Conservation (phyloP, 1,140 invertebrate species). For the Rhynchophorus ferrugineus region DNA sequence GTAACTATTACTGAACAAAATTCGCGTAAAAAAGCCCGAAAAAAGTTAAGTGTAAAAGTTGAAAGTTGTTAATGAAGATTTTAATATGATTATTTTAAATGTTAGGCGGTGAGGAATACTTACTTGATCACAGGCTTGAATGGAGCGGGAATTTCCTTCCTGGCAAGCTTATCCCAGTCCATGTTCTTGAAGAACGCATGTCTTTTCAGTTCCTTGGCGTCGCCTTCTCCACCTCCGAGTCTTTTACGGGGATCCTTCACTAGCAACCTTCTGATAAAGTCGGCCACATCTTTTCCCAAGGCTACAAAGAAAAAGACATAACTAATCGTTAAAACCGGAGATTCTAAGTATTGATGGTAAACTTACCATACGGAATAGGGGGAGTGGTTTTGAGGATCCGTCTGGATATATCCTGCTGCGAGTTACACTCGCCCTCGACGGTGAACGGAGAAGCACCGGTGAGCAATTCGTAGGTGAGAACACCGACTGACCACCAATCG, state of each 20-base stretch:
- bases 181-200: slow-evolving; percentile 76
- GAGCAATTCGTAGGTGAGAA: slow-evolving; percentile 92
- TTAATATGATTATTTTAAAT: too few species aligned
- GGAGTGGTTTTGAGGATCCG: slow-evolving; percentile 82
- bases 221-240: slow-evolving; percentile 71
- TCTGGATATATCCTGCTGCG: slow-evolving; percentile 87
- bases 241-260: slow-evolving; percentile 82
- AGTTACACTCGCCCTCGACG: slow-evolving; percentile 85
- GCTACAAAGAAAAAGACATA: slow-evolving; percentile 33
- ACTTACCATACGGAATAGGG: slow-evolving; percentile 65
- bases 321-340: too few species aligned
- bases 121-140: slow-evolving; percentile 70
- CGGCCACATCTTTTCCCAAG: slow-evolving; percentile 51
- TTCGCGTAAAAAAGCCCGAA: too few species aligned
- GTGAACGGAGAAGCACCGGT: slow-evolving; percentile 97
- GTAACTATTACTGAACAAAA: too few species aligned
- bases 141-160: slow-evolving; percentile 67
- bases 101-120: too few species aligned
- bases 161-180: slow-evolving; percentile 69
- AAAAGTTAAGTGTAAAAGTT: too few species aligned
- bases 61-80: too few species aligned
- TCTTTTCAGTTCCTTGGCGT: slow-evolving; percentile 77
- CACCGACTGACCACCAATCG: slow-evolving; percentile 98
- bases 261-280: slow-evolving; percentile 65
- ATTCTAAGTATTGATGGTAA: too few species aligned